These are phyloP conservation scores for Toxotes chatareus DNA, from an alignment of 2,113 vertebrate genomes.

Conservation along the genomic window DNA sequence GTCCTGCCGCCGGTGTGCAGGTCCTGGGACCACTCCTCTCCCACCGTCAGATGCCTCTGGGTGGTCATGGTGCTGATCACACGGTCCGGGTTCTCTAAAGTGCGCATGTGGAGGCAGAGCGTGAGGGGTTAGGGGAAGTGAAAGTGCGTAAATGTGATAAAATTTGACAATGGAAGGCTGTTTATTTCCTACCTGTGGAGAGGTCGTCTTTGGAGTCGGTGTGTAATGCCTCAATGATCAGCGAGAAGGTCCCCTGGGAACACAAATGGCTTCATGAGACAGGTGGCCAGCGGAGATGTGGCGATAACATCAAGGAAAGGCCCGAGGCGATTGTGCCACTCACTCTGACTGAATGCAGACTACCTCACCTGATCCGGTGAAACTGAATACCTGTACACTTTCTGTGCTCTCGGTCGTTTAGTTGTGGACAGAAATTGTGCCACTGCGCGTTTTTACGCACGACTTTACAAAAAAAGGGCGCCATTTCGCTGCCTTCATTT, in stretches of 20 bases:
- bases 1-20: constrained; percentile 92
- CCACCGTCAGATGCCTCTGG: constrained; percentile 94
- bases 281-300: constrained; percentile 73
- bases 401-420: not conserved
- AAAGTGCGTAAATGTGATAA: not conserved
- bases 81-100: constrained; percentile 91
- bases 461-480: constrained; percentile 58
- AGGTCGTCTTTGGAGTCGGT: constrained; percentile 95
- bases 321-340: constrained; percentile 49
- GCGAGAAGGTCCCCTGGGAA: constrained; percentile 95
- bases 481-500: not conserved
- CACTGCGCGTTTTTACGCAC: constrained; percentile 60
- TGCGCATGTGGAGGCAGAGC: not conserved
- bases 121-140: not conserved
- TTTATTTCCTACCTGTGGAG: constrained; percentile 88
- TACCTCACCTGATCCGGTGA: constrained; percentile 45
- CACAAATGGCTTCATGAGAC: constrained; percentile 72
- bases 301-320: constrained; percentile 63
- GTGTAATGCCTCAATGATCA: constrained; percentile 97
- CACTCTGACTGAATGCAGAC: constrained; percentile 25
- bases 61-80: constrained; percentile 96
- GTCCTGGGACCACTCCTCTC: constrained; percentile 98
- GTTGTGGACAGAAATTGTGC: not conserved
- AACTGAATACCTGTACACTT: constrained; percentile 53
- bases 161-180: not conserved